These are phyloP conservation scores for Amphimedon queenslandica DNA, from an alignment of 37 sponge, comb jelly and placozoan species.

Conservation along the genomic window DNA sequence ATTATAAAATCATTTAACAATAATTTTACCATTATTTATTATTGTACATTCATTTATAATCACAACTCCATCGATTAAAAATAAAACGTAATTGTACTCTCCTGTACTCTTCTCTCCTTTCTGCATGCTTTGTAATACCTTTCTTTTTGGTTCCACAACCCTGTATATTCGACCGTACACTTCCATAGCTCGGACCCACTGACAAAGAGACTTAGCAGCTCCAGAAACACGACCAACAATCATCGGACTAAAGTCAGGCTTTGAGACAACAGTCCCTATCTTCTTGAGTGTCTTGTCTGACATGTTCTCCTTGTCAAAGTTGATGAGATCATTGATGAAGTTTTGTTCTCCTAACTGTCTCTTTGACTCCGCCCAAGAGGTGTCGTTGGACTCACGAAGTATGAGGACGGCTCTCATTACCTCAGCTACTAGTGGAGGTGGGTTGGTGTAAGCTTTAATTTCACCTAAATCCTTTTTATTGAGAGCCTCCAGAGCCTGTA, in stretches of 20 bases:
- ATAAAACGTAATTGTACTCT: no score
- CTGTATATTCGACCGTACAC: conserved; percentile 92
- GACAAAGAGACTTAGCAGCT: conserved; percentile 93
- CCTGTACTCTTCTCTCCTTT: no score
- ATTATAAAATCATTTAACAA: background rate
- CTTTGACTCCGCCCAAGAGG: conserved; percentile 98
- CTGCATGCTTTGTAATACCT: no score
- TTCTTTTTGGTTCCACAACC: conserved; percentile 96
- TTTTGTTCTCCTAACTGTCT: conserved; percentile 87
- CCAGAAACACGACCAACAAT: conserved; percentile 87
- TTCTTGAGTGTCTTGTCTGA: conserved; percentile 92
- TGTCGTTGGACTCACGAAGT: conserved; percentile 75
- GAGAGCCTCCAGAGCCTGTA: conserved; percentile 88
- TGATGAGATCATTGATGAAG: conserved; percentile 91
- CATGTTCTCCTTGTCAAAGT: conserved; percentile 98
- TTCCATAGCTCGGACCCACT: conserved; percentile 99
- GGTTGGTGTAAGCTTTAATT: conserved; percentile 92
- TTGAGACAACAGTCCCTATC: conserved; percentile 73
- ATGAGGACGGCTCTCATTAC: conserved; percentile 99
- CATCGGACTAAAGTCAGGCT: conserved; percentile 89
- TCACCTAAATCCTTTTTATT: conserved; percentile 98
- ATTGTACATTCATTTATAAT: background rate
- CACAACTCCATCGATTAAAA: no score
- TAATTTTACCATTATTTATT: background rate
- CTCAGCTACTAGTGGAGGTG: conserved; percentile 88